Percentiles rank a stretch among this genome's conserved stretches.
Conservation (phyloP, 2,797 vertebrate genomes). For the Myoxocephalus aenaeus region DNA sequence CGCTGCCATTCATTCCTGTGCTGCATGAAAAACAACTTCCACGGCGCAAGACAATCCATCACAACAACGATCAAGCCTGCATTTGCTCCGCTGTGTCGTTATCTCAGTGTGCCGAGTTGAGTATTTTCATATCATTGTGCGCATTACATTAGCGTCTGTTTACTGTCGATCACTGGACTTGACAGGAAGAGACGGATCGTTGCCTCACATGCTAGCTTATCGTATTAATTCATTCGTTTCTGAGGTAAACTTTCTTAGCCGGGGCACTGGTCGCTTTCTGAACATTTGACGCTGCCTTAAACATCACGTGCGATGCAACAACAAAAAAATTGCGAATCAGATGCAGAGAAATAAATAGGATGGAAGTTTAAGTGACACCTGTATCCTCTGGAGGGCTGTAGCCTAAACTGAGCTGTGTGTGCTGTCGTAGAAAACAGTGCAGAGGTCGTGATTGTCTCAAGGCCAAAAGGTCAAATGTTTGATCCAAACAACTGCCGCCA, state of each 20-base stretch:
- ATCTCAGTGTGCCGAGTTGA: slow-evolving; percentile 29
- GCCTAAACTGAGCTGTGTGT: not conserved
- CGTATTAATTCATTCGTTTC: slow-evolving; percentile 2
- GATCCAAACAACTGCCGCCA: not conserved
- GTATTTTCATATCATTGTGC: slow-evolving; percentile 32
- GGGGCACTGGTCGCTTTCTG: not conserved
- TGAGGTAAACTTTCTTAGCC: not conserved
- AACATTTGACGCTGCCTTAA: not conserved
- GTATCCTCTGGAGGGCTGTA: not conserved
- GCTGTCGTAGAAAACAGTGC: not conserved
- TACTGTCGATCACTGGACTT: slow-evolving; percentile 19
- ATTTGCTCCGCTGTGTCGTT: slow-evolving; percentile 31
- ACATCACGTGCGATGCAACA: not conserved
- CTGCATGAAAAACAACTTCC: slow-evolving; percentile 50
- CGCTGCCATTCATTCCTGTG: slow-evolving; percentile 32
- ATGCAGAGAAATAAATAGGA: slow-evolving; percentile 2
- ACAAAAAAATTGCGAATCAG: too few species aligned
- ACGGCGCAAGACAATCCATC: slow-evolving; percentile 42
- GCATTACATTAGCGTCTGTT: slow-evolving; percentile 38
- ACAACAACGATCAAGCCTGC: slow-evolving; percentile 30
- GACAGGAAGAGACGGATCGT: slow-evolving; percentile 25
- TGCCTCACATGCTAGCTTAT: not conserved
- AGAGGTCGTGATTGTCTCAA: not conserved
- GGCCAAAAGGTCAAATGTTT: not conserved
- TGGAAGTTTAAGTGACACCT: not conserved